phyloP scores from a whole-genome alignment of 2,113 vertebrate genomes.

The Lepisosteus osseus region DNA sequence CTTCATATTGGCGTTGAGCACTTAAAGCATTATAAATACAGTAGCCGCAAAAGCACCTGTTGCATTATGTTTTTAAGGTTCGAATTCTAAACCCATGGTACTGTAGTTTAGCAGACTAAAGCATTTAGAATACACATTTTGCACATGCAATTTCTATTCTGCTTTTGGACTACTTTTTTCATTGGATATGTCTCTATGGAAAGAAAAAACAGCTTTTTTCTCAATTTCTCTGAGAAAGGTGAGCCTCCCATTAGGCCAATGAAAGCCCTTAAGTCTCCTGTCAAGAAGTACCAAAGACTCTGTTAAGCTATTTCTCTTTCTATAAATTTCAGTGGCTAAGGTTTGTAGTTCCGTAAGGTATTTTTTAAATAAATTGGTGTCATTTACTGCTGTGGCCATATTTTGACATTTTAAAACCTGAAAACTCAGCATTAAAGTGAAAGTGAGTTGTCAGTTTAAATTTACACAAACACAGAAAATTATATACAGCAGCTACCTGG shows the following conservation, averaged over 20 bases:
- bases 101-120: too few relatives aligned
- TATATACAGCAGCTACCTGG: slow-evolving; percentile 65
- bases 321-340: background rate
- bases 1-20: too few relatives aligned
- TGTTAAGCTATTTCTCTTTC: background rate
- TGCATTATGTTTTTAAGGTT: too few relatives aligned
- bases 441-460: slow-evolving; percentile 72
- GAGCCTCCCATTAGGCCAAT: background rate
- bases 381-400: slow-evolving; percentile 45
- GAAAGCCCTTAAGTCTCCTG: background rate
- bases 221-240: background rate
- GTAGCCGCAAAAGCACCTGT: too few relatives aligned
- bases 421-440: slow-evolving; percentile 59
- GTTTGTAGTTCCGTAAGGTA: background rate
- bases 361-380: slow-evolving; percentile 15
- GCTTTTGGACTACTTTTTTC: too few relatives aligned
- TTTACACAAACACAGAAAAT: slow-evolving; percentile 65
- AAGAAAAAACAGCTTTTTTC: too few relatives aligned
- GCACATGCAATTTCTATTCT: too few relatives aligned
- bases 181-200: too few relatives aligned
- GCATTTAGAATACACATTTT: too few relatives aligned
- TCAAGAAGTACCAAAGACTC: background rate
- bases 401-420: slow-evolving; percentile 54
- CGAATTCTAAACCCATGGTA: too few relatives aligned
- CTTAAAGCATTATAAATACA: too few relatives aligned